These are phyloP conservation scores for Venturia canescens DNA, from an alignment of 1,140 invertebrate genomes.

Conservation along the genomic window DNA sequence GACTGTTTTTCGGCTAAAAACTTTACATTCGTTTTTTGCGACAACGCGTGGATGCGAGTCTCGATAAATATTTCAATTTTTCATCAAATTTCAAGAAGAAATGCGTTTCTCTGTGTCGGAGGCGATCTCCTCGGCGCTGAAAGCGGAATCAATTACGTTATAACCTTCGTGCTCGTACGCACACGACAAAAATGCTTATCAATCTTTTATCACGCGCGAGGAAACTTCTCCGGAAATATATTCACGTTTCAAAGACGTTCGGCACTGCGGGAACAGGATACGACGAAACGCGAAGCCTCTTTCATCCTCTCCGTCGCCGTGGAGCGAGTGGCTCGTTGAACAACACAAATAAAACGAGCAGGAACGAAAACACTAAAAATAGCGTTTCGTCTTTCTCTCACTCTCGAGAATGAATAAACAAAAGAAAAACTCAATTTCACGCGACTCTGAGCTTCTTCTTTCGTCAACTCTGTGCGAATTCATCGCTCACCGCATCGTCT, in stretches of 20 bases:
- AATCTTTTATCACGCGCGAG: background rate
- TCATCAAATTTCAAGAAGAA: no score
- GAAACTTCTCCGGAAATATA: conserved; percentile 7
- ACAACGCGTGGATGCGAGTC: no score
- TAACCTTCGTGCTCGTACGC: background rate
- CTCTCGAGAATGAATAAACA: background rate
- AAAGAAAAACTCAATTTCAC: background rate
- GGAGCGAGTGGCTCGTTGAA: background rate
- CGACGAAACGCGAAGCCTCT: conserved; percentile 2
- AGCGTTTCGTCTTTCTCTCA: background rate
- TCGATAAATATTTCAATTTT: no score
- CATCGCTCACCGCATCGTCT: no score
- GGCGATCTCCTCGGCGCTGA: background rate
- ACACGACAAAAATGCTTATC: background rate
- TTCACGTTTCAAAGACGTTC: background rate
- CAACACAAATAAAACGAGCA: background rate
- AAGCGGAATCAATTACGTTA: background rate
- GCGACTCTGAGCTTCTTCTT: background rate
- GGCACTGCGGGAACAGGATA: background rate
- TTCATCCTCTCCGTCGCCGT: background rate
- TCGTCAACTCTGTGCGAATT: background rate
- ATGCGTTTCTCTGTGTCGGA: no score
- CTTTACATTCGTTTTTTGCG: no score
- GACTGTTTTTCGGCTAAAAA: no score
- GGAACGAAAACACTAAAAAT: no score